Percentiles rank a stretch among this genome's conserved stretches.
These are phyloP conservation scores for Lordiphosa andalusiaca DNA, from an alignment of 2,888 invertebrate species.

Conservation along the genomic window DNA sequence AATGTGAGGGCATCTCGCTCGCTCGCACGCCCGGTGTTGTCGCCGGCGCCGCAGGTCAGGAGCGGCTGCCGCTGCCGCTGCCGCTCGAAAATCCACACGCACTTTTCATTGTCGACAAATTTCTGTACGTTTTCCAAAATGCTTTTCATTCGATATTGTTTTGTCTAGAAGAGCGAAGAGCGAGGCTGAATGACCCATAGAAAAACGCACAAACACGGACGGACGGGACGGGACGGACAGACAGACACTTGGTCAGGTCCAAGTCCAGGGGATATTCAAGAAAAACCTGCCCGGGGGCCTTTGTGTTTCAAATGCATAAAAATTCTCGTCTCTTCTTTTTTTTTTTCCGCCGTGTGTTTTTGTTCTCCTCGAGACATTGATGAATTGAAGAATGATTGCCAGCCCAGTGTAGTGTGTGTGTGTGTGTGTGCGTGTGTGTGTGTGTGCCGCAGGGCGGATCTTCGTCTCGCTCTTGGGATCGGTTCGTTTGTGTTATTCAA, in stretches of 20 bases:
- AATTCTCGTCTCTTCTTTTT: constrained; percentile 16
- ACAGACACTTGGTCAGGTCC: constrained; percentile 36
- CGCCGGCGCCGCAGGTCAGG: constrained; percentile 75
- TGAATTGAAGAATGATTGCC: constrained; percentile 73
- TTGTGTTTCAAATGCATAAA: constrained; percentile 9
- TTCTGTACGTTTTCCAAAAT: constrained; percentile 10
- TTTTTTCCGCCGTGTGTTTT: constrained; percentile 10
- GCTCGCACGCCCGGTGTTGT: constrained; percentile 24
- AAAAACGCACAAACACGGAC: constrained; percentile 9
- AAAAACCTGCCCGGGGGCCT: constrained; percentile 16
- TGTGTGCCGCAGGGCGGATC: constrained; percentile 48
- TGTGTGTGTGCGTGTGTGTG: too few species aligned
- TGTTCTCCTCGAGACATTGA: constrained; percentile 57
- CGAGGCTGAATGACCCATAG: constrained; percentile 23
- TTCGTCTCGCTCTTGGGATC: constrained; percentile 9
- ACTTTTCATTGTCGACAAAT: constrained; percentile 39
- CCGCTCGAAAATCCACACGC: constrained; percentile 55
- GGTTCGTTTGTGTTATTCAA: constrained; percentile 61
- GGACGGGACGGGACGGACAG: not conserved
- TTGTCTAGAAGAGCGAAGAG: constrained; percentile 8
- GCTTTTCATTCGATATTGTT: constrained; percentile 8
- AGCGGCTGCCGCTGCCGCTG: constrained; percentile 7
- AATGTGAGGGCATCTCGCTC: constrained; percentile 12
- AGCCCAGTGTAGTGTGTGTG: too few species aligned
- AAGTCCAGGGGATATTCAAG: constrained; percentile 19